These are phyloP conservation scores for Bos indicus DNA, from an alignment of 2,113 vertebrate species.

Conservation along the genomic window DNA sequence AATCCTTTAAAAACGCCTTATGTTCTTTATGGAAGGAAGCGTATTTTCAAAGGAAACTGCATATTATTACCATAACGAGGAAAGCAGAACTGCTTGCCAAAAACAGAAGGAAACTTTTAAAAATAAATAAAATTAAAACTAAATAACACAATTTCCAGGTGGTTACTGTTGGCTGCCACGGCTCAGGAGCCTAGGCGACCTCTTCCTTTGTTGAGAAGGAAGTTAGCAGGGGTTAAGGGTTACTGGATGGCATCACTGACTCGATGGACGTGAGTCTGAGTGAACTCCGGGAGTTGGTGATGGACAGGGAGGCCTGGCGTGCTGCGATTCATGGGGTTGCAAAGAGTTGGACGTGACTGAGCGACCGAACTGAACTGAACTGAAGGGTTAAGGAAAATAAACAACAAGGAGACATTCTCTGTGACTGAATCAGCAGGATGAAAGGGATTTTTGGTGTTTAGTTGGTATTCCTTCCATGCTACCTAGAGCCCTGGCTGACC, in stretches of 20 bases:
- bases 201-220: background rate
- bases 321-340: no score
- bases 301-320: no score
- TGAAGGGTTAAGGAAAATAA: background rate
- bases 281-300: no score
- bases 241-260: background rate
- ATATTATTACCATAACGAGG: background rate
- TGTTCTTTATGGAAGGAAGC: background rate
- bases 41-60: background rate
- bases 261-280: background rate
- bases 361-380: no score
- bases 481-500: accelerated
- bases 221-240: background rate
- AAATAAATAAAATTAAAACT: background rate
- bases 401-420: background rate
- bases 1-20: background rate
- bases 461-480: accelerated
- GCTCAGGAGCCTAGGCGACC: background rate
- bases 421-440: background rate
- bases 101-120: background rate
- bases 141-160: background rate
- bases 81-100: background rate
- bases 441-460: no score
- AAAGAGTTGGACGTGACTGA: no score
- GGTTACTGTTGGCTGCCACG: no score